Percentiles rank a stretch among this genome's conserved stretches.
phyloP scores from a whole-genome alignment of 2,113 vertebrate species.

The western clawed frog (Xenopus tropicalis) region UCB_Xtro_10.0 CM004450.2:64055501-64056000 shows the following conservation, averaged over 20 bases:
- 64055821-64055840: no score
- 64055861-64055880: no score
- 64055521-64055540: conserved; percentile 6
- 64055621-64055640: conserved; percentile 66
- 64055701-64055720: conserved; percentile 15
- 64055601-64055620: conserved; percentile 42
- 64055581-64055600: conserved; percentile 67
- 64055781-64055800: no score
- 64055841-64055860: no score
- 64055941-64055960: no score
- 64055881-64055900: no score
- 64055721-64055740: background rate
- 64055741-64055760: background rate
- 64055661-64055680: conserved; percentile 43
- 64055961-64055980: no score
- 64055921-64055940: no score
- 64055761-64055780: background rate
- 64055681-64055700: background rate
- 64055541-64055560: conserved; percentile 32
- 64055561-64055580: conserved; percentile 72
- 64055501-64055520: conserved; percentile 15
- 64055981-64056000: no score
- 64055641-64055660: conserved; percentile 51
- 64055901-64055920: no score
- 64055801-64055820: no score